These are phyloP conservation scores for Eristalis tenax DNA, from an alignment of 2,888 invertebrate genomes.

Conservation along the genomic window DNA sequence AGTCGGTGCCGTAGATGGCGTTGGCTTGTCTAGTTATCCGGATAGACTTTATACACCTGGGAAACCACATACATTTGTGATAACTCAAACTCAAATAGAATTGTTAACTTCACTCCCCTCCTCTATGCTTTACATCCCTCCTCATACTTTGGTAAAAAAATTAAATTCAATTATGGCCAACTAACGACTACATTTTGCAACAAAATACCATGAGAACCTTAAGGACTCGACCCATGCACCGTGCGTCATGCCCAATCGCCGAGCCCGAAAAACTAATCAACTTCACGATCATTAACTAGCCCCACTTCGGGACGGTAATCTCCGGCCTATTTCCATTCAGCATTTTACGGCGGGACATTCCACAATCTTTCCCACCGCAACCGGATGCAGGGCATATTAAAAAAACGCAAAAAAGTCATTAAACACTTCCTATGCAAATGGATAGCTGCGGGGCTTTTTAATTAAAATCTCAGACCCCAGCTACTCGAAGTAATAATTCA, in stretches of 20 bases:
- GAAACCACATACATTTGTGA: no score
- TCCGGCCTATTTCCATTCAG: background rate
- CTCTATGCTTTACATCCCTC: no score
- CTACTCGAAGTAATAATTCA: slow-evolving; percentile 18
- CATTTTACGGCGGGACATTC: background rate
- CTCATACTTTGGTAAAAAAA: no score
- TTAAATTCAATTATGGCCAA: background rate
- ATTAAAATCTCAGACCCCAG: slow-evolving; percentile 44
- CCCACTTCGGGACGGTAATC: background rate
- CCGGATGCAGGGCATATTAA: slow-evolving; percentile 1
- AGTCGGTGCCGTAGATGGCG: no score
- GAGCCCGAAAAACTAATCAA: background rate
- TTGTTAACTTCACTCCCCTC: no score
- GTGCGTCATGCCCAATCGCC: background rate
- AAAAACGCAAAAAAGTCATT: slow-evolving; percentile 36
- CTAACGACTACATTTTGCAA: background rate
- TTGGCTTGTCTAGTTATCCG: no score
- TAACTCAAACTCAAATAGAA: no score
- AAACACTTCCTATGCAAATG: slow-evolving; percentile 44
- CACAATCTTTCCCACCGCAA: background rate
- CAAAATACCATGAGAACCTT: background rate
- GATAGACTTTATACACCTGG: no score
- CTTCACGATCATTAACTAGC: background rate
- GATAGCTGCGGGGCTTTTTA: slow-evolving; percentile 44
- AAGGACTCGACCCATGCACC: background rate